A percentile compares a stretch with the other conserved stretches of the same genome.
Conservation (phyloP, 2,113 vertebrate species). For the Maccullochella peelii region DNA sequence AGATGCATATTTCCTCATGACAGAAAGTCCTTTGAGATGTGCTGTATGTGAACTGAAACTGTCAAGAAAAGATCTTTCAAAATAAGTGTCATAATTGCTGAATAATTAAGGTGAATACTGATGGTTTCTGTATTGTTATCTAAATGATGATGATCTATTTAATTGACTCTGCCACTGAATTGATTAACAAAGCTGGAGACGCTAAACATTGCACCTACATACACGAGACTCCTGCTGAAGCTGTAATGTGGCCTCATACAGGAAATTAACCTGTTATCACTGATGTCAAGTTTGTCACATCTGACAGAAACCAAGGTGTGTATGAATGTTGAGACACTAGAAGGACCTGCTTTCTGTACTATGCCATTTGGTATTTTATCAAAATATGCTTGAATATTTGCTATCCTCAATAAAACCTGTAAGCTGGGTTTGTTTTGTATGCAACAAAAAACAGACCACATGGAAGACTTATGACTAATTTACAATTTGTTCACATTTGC, state of each 20-base stretch:
- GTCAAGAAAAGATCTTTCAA: not conserved
- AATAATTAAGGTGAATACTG: not conserved
- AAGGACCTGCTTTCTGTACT: slow-evolving; percentile 2
- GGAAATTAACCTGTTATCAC: slow-evolving; percentile 27
- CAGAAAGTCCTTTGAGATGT: not conserved
- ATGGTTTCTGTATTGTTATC: not conserved
- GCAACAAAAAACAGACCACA: not conserved
- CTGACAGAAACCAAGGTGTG: slow-evolving; percentile 13
- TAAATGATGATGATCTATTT: not conserved
- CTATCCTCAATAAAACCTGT: not conserved
- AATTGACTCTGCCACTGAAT: not conserved
- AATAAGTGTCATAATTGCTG: not conserved
- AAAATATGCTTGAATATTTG: not conserved
- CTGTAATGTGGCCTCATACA: slow-evolving; percentile 7
- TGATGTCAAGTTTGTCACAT: not conserved
- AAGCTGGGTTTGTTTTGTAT: not conserved
- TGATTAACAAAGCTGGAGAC: not conserved
- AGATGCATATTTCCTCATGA: not conserved
- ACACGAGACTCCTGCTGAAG: not conserved
- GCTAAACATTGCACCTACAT: not conserved
- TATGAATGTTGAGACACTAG: not conserved
- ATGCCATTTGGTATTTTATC: not conserved
- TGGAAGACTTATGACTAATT: slow-evolving; percentile 15
- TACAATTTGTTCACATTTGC: not conserved
- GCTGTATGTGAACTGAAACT: not conserved